Base-by-base conservation (phyloP, 2,888 invertebrate species). In the Trissolcus brochymenae region DNA sequence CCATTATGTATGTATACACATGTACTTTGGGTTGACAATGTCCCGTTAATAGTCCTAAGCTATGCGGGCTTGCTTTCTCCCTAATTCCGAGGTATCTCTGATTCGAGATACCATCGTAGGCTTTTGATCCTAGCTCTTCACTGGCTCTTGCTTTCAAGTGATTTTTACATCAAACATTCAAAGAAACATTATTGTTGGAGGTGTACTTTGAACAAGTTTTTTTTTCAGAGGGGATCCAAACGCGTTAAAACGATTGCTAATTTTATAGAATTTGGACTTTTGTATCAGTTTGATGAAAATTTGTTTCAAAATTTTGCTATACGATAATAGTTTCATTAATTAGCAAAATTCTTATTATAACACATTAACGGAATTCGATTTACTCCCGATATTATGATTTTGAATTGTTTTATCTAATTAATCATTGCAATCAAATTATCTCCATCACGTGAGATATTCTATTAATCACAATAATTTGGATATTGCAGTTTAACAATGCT, bases 1-100 rank as follows among this genome's bases (percentile, higher is more conserved):
- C 59, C 56, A 61, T 55, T 56, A 40, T 72, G 25, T 65, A 17
- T 59, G 72, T 51, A 57, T 72, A 73, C 73, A 73, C 61, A 55
- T 66, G 74, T 68, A 68, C 57, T 74, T 74, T 57, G 67, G 62
- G 74, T 62, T 74, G 67, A 74, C 74, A 74, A 68, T 68, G 64
- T 75, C 68, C 75, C 75, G 68, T 68, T 75, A 75, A 75, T 64
- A 64, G 75, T 54, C 41, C 55, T 70, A 75, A 54, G 75, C 70
- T 70, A 75, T 68, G 75, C 75, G 70, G 68, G 75, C 50, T 75
- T 60, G 68, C 74, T 75, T 75, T 53, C 73, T 66, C 74, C 74
- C 74, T 67, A 75, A 75, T 75, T 75, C 68, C 64, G 60, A 70
- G 75, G 64, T 65, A 75, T 75, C 75, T 75, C 65, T 70, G 75